These are phyloP conservation scores for Lepidochrysops patricia DNA, from an alignment of 2,888 invertebrate genomes.

Conservation along the genomic window DNA sequence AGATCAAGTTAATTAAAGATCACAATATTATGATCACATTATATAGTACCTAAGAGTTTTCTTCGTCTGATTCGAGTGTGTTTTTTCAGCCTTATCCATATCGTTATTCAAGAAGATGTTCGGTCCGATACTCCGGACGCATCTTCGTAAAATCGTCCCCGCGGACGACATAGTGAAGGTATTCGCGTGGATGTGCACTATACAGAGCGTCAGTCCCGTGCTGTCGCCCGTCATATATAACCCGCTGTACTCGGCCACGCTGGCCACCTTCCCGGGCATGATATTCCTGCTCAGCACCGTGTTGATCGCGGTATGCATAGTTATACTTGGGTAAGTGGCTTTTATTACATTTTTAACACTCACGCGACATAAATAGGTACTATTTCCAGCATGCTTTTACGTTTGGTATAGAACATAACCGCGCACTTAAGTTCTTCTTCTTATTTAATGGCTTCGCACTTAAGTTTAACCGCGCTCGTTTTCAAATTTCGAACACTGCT, in stretches of 20 bases:
- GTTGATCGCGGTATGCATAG: slow-evolving; percentile 52
- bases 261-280: slow-evolving; percentile 72
- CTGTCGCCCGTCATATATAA: slow-evolving; percentile 77
- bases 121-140: slow-evolving; percentile 73
- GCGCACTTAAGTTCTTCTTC: too few species aligned
- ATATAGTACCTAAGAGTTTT: too few species aligned
- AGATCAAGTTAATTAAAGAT: too few species aligned
- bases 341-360: not conserved
- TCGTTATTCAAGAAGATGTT: slow-evolving; percentile 60
- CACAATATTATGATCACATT: too few species aligned
- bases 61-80: too few species aligned
- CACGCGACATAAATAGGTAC: too few species aligned
- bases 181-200: slow-evolving; percentile 78
- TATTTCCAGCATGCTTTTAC: too few species aligned
- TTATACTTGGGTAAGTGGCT: slow-evolving; percentile 67
- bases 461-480: too few species aligned
- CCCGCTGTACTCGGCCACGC: slow-evolving; percentile 74
- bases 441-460: too few species aligned
- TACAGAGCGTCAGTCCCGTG: slow-evolving; percentile 77
- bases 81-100: not conserved
- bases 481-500: too few species aligned
- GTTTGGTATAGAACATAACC: too few species aligned
- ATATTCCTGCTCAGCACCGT: slow-evolving; percentile 72
- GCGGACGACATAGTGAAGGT: slow-evolving; percentile 78
- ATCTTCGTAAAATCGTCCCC: slow-evolving; percentile 76